Conservation (phyloP, 2,113 vertebrate species). For the Ageneiosus marmoratus region DNA sequence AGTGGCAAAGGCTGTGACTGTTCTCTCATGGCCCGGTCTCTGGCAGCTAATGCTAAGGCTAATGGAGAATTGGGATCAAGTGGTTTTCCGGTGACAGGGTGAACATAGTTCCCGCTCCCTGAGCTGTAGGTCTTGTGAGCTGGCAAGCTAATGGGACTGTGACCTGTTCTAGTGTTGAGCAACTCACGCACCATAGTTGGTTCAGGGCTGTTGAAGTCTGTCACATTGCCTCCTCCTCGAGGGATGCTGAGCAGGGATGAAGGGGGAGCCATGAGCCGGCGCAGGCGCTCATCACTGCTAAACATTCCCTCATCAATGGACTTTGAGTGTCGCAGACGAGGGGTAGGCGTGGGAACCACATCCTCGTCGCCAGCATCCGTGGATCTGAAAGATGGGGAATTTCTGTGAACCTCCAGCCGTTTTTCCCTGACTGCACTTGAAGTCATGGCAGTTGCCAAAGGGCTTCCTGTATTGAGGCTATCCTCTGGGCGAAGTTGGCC, state of each 20-base stretch:
- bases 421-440: slow-evolving; percentile 81
- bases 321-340: slow-evolving; percentile 74
- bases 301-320: slow-evolving; percentile 82
- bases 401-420: slow-evolving; percentile 81
- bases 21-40: slow-evolving; percentile 86
- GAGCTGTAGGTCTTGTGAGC: slow-evolving; percentile 64
- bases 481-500: slow-evolving; percentile 82
- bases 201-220: slow-evolving; percentile 74
- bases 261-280: slow-evolving; percentile 70
- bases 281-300: slow-evolving; percentile 72
- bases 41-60: slow-evolving; percentile 84
- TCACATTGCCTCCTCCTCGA: slow-evolving; percentile 67
- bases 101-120: slow-evolving; percentile 77
- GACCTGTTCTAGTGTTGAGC: slow-evolving; percentile 70
- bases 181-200: slow-evolving; percentile 64
- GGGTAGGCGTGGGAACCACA: slow-evolving; percentile 71
- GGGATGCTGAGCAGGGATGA: slow-evolving; percentile 63
- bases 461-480: slow-evolving; percentile 71
- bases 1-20: slow-evolving; percentile 76
- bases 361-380: slow-evolving; percentile 86
- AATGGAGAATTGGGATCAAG: slow-evolving; percentile 86
- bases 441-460: slow-evolving; percentile 83
- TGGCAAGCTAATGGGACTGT: slow-evolving; percentile 70
- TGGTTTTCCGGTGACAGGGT: slow-evolving; percentile 83
- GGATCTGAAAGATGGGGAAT: slow-evolving; percentile 85